Evolutionary conservation across 2,113 vertebrate genomes (phyloP).

Genomic region (Furnarius figulus): DNA sequence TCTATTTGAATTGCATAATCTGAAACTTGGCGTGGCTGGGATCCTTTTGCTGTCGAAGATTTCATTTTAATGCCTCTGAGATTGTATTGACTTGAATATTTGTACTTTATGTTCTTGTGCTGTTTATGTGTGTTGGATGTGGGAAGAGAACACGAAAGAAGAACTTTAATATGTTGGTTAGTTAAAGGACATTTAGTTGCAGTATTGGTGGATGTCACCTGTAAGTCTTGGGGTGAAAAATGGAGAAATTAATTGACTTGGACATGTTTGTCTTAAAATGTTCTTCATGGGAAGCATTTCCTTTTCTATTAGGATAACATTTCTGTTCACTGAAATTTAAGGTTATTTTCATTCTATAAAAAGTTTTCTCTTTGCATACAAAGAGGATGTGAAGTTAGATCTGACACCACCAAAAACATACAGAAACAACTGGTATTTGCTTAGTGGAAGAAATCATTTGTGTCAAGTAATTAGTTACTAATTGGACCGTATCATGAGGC

Average conservation of each 20-base stretch:
- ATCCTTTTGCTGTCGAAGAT: background rate
- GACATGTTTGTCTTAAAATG: conserved; percentile 7
- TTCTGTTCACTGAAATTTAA: background rate
- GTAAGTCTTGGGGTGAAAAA: background rate
- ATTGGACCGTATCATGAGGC: background rate
- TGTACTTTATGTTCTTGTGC: conserved; percentile 17
- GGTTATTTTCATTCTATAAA: background rate
- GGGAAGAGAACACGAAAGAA: background rate
- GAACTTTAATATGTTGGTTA: background rate
- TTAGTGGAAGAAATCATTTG: background rate
- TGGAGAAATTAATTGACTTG: background rate
- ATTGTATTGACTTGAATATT: conserved; percentile 39
- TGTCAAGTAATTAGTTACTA: background rate
- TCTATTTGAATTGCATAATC: background rate
- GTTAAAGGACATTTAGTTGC: background rate
- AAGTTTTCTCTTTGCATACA: background rate
- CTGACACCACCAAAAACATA: background rate
- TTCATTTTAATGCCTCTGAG: conserved; percentile 25
- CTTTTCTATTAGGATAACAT: background rate
- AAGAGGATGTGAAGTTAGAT: background rate
- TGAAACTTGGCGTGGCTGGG: background rate
- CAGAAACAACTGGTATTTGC: background rate
- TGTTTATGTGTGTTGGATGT: background rate
- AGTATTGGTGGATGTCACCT: background rate
- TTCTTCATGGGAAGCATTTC: background rate